phyloP scores from a whole-genome alignment of 2,888 invertebrate genomes.

The Erpobdella octoculata region DNA sequence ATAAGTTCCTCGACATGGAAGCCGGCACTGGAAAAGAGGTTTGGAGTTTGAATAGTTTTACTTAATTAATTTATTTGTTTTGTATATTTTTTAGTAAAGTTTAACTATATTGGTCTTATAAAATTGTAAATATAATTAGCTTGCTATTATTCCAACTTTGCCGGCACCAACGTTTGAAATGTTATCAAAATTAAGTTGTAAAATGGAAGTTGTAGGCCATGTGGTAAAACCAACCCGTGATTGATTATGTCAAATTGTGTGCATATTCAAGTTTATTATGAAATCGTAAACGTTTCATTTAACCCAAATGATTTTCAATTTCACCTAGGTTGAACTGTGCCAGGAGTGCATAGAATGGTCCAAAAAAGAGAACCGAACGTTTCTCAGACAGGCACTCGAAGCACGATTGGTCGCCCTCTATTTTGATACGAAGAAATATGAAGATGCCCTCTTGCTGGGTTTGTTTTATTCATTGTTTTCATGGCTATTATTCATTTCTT shows the following conservation, averaged over 20 bases:
- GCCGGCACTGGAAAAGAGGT: constrained; percentile 88
- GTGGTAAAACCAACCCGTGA: too few species aligned
- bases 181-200: too few species aligned
- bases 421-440: constrained; percentile 53
- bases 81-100: too few species aligned
- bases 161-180: not conserved
- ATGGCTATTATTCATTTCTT: not conserved
- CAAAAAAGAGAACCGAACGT: constrained; percentile 90
- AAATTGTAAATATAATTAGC: too few species aligned
- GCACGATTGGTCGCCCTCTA: constrained; percentile 88
- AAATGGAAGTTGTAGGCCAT: too few species aligned
- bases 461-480: constrained; percentile 31
- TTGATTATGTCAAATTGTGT: too few species aligned
- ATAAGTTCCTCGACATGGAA: constrained; percentile 92
- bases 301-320: not conserved
- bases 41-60: too few species aligned
- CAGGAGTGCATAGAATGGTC: constrained; percentile 98
- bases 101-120: too few species aligned
- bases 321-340: constrained; percentile 55
- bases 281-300: too few species aligned
- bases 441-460: constrained; percentile 51
- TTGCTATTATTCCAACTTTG: too few species aligned
- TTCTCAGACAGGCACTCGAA: constrained; percentile 88
- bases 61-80: too few species aligned
- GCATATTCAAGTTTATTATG: too few species aligned